A percentile compares a stretch with the other conserved stretches of the same genome.
These are phyloP conservation scores for Aldabrachelys gigantea DNA, from an alignment of 2,113 vertebrate species.

Conservation along the genomic window DNA sequence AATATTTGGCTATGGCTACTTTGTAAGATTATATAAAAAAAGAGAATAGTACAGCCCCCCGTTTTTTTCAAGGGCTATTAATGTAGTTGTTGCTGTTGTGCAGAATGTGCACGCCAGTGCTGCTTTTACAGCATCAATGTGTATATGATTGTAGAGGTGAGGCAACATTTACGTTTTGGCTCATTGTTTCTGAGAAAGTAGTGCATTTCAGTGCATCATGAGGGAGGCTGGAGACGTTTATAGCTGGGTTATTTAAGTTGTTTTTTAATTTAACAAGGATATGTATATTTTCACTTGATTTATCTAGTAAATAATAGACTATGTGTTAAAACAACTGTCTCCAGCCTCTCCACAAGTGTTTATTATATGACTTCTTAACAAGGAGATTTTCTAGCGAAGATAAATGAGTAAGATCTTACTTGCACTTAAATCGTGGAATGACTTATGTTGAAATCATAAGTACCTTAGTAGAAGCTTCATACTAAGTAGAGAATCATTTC, in stretches of 20 bases:
- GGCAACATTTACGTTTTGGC: not conserved
- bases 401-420: not conserved
- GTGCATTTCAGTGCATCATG: not conserved
- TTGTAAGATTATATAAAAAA: not conserved
- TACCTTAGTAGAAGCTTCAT: not conserved
- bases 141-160: not conserved
- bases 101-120: not conserved
- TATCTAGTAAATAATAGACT: not conserved
- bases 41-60: not conserved
- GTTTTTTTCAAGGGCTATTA: not conserved
- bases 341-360: not conserved
- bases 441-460: not conserved
- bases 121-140: not conserved
- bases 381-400: not conserved
- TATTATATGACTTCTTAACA: not conserved
- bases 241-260: not conserved
- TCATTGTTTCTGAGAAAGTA: not conserved
- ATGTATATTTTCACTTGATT: not conserved
- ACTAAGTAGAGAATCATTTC: not conserved
- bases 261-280: not conserved
- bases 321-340: not conserved
- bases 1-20: not conserved
- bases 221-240: not conserved
- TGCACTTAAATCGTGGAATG: not conserved
- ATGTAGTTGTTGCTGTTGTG: not conserved